Conservation (phyloP, 2,888 invertebrate genomes). For the Fabriciana adippe region DNA sequence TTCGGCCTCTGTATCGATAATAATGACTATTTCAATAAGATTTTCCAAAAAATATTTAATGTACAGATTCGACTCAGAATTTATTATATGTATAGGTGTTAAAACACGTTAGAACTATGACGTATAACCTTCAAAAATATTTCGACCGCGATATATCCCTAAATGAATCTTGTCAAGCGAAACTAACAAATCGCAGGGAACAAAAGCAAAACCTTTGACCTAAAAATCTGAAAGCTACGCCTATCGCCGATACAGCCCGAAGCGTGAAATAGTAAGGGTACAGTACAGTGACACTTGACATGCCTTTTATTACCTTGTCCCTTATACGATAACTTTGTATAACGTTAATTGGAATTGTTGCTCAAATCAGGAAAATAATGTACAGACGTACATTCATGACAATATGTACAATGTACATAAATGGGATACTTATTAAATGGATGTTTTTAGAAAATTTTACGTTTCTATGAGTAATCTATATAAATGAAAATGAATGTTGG, state of each 20-base stretch:
- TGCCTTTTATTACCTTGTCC: constrained; percentile 8
- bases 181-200: constrained; percentile 47
- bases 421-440: no score
- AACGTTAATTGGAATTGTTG: neutral
- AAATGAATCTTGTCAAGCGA: constrained; percentile 46
- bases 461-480: no score
- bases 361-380: no score
- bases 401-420: no score
- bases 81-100: neutral
- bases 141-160: constrained; percentile 29
- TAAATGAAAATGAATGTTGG: no score
- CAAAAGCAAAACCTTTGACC: constrained; percentile 53
- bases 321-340: neutral
- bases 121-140: constrained; percentile 12
- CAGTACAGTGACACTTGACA: constrained; percentile 6
- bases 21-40: no score
- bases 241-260: constrained; percentile 43
- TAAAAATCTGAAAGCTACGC: constrained; percentile 50
- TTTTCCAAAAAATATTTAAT: no score
- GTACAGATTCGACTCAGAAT: no score
- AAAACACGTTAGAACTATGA: neutral
- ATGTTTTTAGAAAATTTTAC: no score
- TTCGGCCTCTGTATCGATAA: no score
- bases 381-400: no score
- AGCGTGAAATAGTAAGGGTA: constrained; percentile 38